These are phyloP conservation scores for Turdus rufiventris DNA, from an alignment of 2,113 vertebrate genomes.

Conservation along the genomic window DNA sequence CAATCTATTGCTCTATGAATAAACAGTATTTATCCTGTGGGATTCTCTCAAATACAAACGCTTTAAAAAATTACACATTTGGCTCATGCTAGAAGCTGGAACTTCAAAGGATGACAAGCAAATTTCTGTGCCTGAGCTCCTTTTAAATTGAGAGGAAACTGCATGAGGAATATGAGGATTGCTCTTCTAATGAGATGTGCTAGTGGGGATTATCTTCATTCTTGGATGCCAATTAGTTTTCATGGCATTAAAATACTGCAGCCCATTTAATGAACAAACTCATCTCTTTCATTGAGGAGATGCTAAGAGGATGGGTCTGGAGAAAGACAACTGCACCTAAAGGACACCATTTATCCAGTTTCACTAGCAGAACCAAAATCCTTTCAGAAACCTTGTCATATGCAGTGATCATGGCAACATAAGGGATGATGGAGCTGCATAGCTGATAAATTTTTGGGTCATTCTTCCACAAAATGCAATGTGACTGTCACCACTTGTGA, in stretches of 20 bases:
- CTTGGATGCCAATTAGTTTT: background rate
- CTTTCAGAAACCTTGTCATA: background rate
- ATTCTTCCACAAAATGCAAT: background rate
- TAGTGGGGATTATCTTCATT: background rate
- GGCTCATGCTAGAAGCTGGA: background rate
- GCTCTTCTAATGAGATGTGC: background rate
- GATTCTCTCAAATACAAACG: background rate
- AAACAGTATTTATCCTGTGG: constrained; percentile 17
- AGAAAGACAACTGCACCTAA: background rate
- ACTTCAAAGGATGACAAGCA: background rate
- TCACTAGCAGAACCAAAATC: background rate
- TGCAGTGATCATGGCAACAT: background rate
- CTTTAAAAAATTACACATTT: background rate
- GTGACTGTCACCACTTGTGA: background rate
- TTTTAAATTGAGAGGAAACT: background rate
- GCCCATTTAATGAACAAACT: background rate
- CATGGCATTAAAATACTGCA: background rate
- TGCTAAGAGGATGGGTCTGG: background rate
- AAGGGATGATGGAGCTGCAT: background rate
- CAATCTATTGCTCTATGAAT: background rate
- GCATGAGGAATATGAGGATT: background rate
- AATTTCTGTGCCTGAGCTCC: background rate
- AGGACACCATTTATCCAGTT: background rate
- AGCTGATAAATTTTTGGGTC: background rate
- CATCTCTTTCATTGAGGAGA: background rate